Evolutionary conservation across 1,140 invertebrate genomes (phyloP).

Genomic region (Papilio polytes): DNA sequence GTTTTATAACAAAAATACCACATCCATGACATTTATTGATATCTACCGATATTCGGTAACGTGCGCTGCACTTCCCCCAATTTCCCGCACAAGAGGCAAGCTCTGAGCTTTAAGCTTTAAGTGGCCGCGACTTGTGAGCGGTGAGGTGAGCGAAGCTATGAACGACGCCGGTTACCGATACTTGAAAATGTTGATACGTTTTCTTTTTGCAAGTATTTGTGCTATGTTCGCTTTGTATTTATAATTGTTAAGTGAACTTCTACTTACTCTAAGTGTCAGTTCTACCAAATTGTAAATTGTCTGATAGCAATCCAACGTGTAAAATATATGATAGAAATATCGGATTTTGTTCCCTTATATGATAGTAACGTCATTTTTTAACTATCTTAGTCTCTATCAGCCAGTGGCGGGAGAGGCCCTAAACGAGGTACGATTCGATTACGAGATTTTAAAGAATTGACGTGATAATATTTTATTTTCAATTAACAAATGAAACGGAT

Average conservation of each 20-base stretch:
- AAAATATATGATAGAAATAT: too few species aligned
- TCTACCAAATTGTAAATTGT: too few species aligned
- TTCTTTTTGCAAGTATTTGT: neutral
- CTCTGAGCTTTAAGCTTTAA: conserved; percentile 59
- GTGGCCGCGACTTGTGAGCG: neutral
- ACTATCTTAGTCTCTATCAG: too few species aligned
- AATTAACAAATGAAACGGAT: too few species aligned
- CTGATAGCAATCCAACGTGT: too few species aligned
- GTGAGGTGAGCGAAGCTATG: neutral
- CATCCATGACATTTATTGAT: neutral
- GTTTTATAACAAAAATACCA: conserved; percentile 16
- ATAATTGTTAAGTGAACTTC: neutral
- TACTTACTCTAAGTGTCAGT: too few species aligned
- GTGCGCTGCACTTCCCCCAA: conserved; percentile 61
- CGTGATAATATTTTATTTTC: neutral
- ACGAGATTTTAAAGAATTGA: neutral
- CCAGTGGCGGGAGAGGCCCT: too few species aligned
- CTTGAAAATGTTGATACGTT: conserved; percentile 39
- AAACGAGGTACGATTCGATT: neutral
- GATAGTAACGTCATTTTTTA: too few species aligned
- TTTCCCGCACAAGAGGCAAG: conserved; percentile 56
- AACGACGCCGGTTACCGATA: conserved; percentile 49
- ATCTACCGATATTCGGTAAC: conserved; percentile 37
- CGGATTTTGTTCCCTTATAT: too few species aligned
- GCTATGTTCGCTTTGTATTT: neutral